Evolutionary conservation across 2,797 vertebrate species (phyloP).

Genomic region (Loris lydekkerianus): DNA sequence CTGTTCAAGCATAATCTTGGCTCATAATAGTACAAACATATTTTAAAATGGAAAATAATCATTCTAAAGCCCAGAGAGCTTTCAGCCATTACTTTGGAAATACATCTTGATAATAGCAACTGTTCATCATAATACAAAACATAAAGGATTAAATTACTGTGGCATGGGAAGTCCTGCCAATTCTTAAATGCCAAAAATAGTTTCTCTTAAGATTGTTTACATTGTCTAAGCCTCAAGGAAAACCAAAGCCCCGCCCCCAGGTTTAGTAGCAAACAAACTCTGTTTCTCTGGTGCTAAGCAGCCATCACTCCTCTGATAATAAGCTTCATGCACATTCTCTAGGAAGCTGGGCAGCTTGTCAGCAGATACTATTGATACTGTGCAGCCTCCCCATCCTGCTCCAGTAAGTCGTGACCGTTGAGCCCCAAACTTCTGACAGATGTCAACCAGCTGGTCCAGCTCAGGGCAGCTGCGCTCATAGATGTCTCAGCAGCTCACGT

Average conservation of each 20-base stretch:
- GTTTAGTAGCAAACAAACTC: constrained; percentile 95
- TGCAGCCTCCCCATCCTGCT: constrained; percentile 98
- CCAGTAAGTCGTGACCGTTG: constrained; percentile 96
- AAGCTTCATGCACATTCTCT: constrained; percentile 91
- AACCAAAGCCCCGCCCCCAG: constrained; percentile 94
- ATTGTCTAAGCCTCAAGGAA: constrained; percentile 90
- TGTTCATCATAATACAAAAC: constrained; percentile 83
- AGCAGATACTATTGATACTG: constrained; percentile 95
- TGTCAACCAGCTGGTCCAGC: constrained; percentile 96
- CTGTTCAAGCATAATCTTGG: constrained; percentile 64
- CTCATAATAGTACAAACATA: constrained; percentile 71
- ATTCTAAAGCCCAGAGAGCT: constrained; percentile 77
- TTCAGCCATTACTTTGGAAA: constrained; percentile 84
- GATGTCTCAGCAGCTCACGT: constrained; percentile 95
- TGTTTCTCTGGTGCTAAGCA: constrained; percentile 89
- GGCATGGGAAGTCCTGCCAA: constrained; percentile 85
- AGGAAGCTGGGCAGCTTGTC: constrained; percentile 93
- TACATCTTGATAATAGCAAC: constrained; percentile 85
- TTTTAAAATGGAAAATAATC: constrained; percentile 75
- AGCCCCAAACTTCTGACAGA: constrained; percentile 94
- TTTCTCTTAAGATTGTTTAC: constrained; percentile 83
- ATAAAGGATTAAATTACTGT: constrained; percentile 85
- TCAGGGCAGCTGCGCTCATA: constrained; percentile 98
- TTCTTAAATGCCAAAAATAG: constrained; percentile 83
- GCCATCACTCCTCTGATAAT: constrained; percentile 88